phyloP scores from a whole-genome alignment of 1,140 invertebrate genomes.

The Druon quercuslanigerum region DNA sequence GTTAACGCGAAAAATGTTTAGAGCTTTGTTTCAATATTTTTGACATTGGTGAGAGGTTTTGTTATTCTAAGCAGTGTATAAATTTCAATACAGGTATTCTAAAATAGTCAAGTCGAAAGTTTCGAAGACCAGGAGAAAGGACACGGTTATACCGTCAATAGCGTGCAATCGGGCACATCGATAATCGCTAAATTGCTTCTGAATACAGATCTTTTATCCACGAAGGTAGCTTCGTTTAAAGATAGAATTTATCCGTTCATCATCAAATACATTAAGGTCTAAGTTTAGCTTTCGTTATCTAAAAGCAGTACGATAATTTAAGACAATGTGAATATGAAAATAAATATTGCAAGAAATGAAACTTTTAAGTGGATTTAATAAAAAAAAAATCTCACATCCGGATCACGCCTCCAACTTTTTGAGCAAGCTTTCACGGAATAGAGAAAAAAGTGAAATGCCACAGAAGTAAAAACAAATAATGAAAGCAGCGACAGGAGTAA shows the following conservation, averaged over 20 bases:
- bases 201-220: constrained; percentile 53
- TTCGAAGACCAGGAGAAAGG: background rate
- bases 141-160: constrained; percentile 38
- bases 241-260: constrained; percentile 42
- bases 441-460: background rate
- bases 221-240: constrained; percentile 32
- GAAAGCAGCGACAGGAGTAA: constrained; percentile 34
- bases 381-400: background rate
- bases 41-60: background rate
- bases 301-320: background rate
- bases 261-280: constrained; percentile 23
- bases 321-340: background rate
- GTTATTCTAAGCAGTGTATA: background rate
- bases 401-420: background rate
- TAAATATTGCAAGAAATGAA: background rate
- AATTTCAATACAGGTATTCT: constrained; percentile 8
- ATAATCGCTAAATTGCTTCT: constrained; percentile 63
- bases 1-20: background rate
- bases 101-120: background rate
- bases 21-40: constrained; percentile 5
- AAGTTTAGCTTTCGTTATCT: constrained; percentile 1
- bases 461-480: background rate
- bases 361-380: background rate
- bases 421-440: background rate
- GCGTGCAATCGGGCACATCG: constrained; percentile 48